Base-by-base conservation (phyloP, 2,113 vertebrate species). In the Cromileptes altivelis region DNA sequence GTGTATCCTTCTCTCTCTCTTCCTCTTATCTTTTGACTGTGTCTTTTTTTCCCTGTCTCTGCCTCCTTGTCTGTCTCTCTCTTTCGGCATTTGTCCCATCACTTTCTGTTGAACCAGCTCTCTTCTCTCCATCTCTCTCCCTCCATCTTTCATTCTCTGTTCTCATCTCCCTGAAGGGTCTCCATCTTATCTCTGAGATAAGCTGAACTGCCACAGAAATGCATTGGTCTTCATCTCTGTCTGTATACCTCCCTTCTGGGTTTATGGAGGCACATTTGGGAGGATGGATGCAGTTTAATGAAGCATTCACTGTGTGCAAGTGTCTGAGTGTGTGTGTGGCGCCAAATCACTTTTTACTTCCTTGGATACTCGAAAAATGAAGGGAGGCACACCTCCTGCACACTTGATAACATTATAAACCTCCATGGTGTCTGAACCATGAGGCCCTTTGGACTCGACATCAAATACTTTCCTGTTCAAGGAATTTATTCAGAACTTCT, bases 91-190 rank as follows among this genome's bases (percentile, higher is more conserved):
- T 62, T 75, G 58, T 67, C 61, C 60, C 64, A 19, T 80, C 84
- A 49, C 71, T 84, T 80, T 75, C 70, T 77, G 74, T 75, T 69
- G 58, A 84, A 80, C 67, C 0, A 40, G 33, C 63, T 85, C 68
- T 50, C 58, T 27, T 80, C 70, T 72, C 63, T 85, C 77, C 75
- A 27, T 27, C 63, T 85, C 68, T 50, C 58, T 27, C 78, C 70
- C 63, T 85, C 77, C 75, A 61, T 87, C 87, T 76, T 68, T 84
- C 81, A 70, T 57, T 62, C 84, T 86, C 64, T 81, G 75, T 78
- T 90, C 74, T 93, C 80, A 86, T 91, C 87, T 91, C 86, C 90
- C 90, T 88, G 63, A 88, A 91, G 91, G 86, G 82, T 81, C 82
- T 87, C 81, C 61, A 82, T 93, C 88, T 90, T 86, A 90, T 88